These are phyloP conservation scores for Musca vetustissima DNA, from an alignment of 1,140 invertebrate species.

Conservation along the genomic window DNA sequence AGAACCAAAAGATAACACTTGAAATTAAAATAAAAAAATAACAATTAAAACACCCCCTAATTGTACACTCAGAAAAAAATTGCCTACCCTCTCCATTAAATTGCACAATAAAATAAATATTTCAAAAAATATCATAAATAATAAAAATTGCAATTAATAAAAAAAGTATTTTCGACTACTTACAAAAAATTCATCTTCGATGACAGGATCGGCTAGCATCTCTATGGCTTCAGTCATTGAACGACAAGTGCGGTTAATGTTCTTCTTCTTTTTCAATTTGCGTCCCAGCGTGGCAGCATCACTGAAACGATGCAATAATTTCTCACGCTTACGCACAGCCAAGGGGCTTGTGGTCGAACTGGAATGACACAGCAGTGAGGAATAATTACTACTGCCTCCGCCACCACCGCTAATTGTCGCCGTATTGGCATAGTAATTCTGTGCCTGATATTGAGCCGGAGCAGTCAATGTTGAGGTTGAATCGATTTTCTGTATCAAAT, in stretches of 20 bases:
- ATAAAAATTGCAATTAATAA: not conserved
- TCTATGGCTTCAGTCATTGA: conserved; percentile 56
- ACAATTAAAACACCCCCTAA: not conserved
- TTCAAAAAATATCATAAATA: not conserved
- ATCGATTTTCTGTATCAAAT: conserved; percentile 52
- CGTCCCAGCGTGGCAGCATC: conserved; percentile 54
- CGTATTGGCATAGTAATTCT: conserved; percentile 51
- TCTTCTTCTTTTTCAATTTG: conserved; percentile 53
- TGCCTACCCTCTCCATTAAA: not conserved
- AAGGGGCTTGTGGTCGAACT: conserved; percentile 48
- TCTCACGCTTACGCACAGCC: conserved; percentile 51
- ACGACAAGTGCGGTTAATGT: conserved; percentile 51
- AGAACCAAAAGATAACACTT: not conserved
- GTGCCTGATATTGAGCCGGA: conserved; percentile 47
- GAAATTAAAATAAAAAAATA: not conserved
- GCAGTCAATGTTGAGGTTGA: conserved; percentile 47
- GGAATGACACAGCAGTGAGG: conserved; percentile 48
- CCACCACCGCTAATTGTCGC: conserved; percentile 32
- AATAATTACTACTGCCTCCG: conserved; percentile 44
- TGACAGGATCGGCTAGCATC: conserved; percentile 54
- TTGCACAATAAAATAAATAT: not conserved
- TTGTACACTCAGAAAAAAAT: too few relatives aligned
- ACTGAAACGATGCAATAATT: conserved; percentile 52
- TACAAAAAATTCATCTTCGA: conserved; percentile 55
- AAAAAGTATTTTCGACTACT: conserved; percentile 35